Conservation (phyloP, 2,113 vertebrate species). For the Grallaria varia region DNA sequence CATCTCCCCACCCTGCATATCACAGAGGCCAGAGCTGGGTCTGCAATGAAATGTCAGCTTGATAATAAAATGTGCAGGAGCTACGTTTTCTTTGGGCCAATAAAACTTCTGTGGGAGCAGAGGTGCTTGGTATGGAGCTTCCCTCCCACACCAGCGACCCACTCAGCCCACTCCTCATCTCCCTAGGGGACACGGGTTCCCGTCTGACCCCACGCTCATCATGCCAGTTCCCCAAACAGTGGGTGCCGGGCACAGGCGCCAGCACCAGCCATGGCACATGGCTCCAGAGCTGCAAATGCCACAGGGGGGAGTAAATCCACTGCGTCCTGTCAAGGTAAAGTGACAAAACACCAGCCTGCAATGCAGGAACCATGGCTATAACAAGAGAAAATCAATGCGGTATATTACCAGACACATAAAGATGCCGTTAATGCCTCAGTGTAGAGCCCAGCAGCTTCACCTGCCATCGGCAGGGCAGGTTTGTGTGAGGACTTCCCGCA, state of each 20-base stretch:
- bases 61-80: neutral
- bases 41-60: neutral
- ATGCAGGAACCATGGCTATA: conserved; percentile 34
- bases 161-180: rapidly evolving
- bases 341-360: conserved; percentile 27
- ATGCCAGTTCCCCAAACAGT: neutral
- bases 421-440: neutral
- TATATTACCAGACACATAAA: conserved; percentile 26
- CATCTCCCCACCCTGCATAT: rapidly evolving
- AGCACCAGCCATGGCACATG: rapidly evolving
- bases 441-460: rapidly evolving
- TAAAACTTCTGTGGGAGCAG: neutral
- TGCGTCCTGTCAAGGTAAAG: conserved; percentile 14
- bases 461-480: rapidly evolving
- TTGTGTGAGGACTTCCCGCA: neutral
- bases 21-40: neutral
- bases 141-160: rapidly evolving
- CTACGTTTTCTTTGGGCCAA: neutral
- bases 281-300: neutral
- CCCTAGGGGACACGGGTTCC: rapidly evolving
- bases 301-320: neutral
- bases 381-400: conserved; percentile 53
- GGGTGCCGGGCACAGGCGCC: rapidly evolving
- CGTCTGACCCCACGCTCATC: rapidly evolving
- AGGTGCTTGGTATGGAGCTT: neutral